Evolutionary conservation across 2,113 vertebrate genomes (phyloP), one percentile per base, ranked within the genome.

Genomic region (Erpornis zantholeuca): DNA sequence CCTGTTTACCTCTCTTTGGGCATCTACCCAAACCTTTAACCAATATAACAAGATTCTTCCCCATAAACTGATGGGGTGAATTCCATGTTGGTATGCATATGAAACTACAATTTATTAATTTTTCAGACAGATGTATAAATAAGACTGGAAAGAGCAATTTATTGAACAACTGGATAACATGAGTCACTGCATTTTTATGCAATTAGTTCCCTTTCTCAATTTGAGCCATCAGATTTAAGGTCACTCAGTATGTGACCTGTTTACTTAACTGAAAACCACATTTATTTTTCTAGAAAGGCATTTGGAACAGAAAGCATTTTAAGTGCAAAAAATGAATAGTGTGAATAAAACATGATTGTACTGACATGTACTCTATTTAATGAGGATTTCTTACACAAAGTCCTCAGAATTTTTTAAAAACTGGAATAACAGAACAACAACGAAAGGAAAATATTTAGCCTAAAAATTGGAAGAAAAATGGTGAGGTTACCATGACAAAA

Each of bases 211-310:
- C 23, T 64, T 78, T 82, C 77, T 86, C 86, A 86, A 90, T 94
- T 68, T 93, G 83, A 93, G 79, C 82, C 80, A 64, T 63, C 47
- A 75, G 85, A 81, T 82, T 86, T 84, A 63, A 88, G 93, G 92
- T 86, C 76, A 78, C 64, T 90, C 64, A 59, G 38, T 70, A 82
- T 52, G 63, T 14, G 63, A 94, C 80, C 94, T 90, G 90, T 81
- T 96, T 95, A 85, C 82, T 96, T 71, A 90, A 82, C 76, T 35
- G 61, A 90, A 96, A 95, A 86, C 38, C 61, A 78, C 69, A 65
- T 80, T 82, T 84, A 68, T 72, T 94, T 95, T 86, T 91, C 80
- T 86, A 57, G 80, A 91, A 86, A 86, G 29, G 69, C 45, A 72
- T 75, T 90, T 83, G 81, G 56, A 94, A 92, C 40, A 93, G 57